These are phyloP conservation scores for Colius striatus DNA, from an alignment of 2,113 vertebrate genomes.

Conservation along the genomic window DNA sequence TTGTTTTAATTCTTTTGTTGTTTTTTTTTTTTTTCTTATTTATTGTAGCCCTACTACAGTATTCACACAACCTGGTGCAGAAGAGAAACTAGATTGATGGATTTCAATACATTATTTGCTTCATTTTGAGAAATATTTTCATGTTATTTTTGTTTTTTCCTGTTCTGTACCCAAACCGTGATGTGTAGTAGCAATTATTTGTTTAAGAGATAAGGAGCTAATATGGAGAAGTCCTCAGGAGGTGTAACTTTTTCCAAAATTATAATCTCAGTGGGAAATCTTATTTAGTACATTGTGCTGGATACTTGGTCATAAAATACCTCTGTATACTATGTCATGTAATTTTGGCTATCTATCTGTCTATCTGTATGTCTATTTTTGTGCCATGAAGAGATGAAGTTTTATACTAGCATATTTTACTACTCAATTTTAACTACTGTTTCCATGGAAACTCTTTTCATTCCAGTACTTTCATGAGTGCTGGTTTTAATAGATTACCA, in stretches of 20 bases:
- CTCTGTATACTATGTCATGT: background rate
- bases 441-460: conserved; percentile 1
- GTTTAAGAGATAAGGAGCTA: background rate
- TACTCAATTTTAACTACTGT: background rate
- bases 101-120: background rate
- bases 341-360: background rate
- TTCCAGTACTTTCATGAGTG: background rate
- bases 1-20: background rate
- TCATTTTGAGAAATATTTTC: background rate
- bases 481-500: background rate
- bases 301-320: background rate
- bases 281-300: background rate
- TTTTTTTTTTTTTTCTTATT: background rate
- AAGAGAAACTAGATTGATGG: background rate
- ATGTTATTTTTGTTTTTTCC: background rate
- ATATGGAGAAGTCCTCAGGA: background rate
- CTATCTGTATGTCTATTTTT: background rate
- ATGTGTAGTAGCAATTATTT: background rate
- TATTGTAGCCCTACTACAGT: background rate
- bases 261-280: background rate
- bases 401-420: background rate
- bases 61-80: accelerated
- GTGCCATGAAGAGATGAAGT: background rate
- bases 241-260: background rate
- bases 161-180: accelerated